A percentile compares a stretch with the other conserved stretches of the same genome.
Conservation (phyloP, 2,113 vertebrate genomes). For the Pseudorasbora parva region DNA sequence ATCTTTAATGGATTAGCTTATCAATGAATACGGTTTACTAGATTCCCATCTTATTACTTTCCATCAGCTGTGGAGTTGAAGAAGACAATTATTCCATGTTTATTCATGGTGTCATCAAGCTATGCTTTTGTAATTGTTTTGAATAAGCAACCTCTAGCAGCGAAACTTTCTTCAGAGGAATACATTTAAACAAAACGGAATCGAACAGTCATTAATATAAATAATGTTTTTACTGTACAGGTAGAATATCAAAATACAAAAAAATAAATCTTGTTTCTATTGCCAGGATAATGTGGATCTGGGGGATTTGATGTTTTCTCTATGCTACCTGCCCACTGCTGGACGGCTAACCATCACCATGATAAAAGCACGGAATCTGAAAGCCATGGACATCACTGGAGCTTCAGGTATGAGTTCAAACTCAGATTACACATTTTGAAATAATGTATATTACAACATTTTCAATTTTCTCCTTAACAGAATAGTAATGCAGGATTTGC, state of each 20-base stretch:
- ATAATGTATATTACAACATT: not conserved
- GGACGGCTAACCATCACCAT: conserved; percentile 96
- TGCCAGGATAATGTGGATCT: conserved; percentile 96
- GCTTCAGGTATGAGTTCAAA: conserved; percentile 86
- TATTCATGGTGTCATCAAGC: too few relatives aligned
- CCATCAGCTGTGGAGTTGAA: too few relatives aligned
- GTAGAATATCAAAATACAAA: not conserved
- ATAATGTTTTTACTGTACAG: not conserved
- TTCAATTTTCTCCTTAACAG: not conserved
- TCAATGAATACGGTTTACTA: too few relatives aligned
- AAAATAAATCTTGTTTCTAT: not conserved
- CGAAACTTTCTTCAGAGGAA: not conserved
- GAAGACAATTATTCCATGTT: too few relatives aligned
- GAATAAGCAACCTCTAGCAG: too few relatives aligned
- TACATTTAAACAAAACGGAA: not conserved
- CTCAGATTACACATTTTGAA: not conserved
- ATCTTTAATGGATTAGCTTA: too few relatives aligned
- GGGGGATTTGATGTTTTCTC: conserved; percentile 98
- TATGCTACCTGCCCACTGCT: conserved; percentile 97
- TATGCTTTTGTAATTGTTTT: too few relatives aligned
- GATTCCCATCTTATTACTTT: too few relatives aligned
- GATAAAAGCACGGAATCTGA: conserved; percentile 97
- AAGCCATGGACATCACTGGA: conserved; percentile 99
- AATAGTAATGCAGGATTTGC: not conserved
- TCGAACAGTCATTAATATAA: not conserved